Evolutionary conservation across 2,888 invertebrate species (phyloP).

Genomic region (Elysia crispata): DNA sequence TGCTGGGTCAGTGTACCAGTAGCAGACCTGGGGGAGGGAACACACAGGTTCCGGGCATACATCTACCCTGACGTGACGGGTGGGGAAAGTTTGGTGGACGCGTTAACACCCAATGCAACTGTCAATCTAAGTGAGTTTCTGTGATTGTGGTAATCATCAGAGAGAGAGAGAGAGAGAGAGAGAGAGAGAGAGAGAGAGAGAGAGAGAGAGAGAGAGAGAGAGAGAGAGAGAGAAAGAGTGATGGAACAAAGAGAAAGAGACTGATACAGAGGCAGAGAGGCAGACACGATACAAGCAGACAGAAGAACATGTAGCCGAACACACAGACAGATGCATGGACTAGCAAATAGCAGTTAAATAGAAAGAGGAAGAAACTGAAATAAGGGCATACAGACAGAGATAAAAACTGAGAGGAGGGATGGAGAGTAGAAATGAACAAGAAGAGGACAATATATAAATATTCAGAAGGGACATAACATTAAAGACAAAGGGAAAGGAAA

Average conservation of each 20-base stretch:
- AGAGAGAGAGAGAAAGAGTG: conserved; percentile 14
- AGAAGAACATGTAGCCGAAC: too few relatives aligned
- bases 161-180: too few relatives aligned
- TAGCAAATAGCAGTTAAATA: too few relatives aligned
- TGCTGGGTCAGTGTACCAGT: too few relatives aligned
- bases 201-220: conserved; percentile 34
- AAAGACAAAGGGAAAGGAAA: not conserved
- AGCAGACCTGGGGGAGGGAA: too few relatives aligned
- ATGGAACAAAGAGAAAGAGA: not conserved
- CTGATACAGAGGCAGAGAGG: conserved; percentile 2
- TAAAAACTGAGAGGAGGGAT: conserved; percentile 5
- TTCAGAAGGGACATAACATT: not conserved
- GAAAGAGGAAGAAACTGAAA: too few relatives aligned
- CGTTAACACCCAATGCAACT: conserved; percentile 13
- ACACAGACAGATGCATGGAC: too few relatives aligned
- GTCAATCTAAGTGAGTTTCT: not conserved
- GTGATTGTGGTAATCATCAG: too few relatives aligned
- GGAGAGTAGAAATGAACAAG: not conserved
- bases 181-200: conserved; percentile 12
- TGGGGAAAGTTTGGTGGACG: conserved; percentile 53
- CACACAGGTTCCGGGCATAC: not conserved
- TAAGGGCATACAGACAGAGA: conserved; percentile 17
- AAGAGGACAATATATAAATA: too few relatives aligned
- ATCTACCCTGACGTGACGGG: conserved; percentile 14
- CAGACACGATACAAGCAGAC: conserved; percentile 1